Evolutionary conservation across 2,888 invertebrate species (phyloP), one percentile per base, ranked within the genome.

Genomic region (Prostheceraeus crozeri): DNA sequence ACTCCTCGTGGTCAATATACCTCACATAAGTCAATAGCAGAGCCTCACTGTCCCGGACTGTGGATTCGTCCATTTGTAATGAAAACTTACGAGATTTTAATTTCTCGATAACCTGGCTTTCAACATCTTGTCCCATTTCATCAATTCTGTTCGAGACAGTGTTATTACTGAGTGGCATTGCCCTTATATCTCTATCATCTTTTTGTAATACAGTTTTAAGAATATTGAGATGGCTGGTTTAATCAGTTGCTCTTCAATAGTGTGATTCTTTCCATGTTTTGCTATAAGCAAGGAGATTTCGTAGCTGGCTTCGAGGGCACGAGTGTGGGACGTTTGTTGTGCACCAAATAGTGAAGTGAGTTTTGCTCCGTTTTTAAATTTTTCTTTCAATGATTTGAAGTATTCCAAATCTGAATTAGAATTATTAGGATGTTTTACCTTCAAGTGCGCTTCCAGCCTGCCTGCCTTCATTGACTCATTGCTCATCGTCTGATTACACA

Each of bases 31-130:
- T 19, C 19, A 36, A 16, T 19, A 36, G 11, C 19, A 36, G 14
- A 11, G 3, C 14, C 36, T 36, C 36, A 25, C 11, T 36, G 35
- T 51, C 51, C 35, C 35, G 35, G 16, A 55, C 35, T 33, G 48
- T 56, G 27, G 55, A 62, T 52, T 62, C 55, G 40, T 60, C 51
- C 51, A 62, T 51, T 46, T 62, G 62, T n/a, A 53, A 3, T 55
- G 51, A 60, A 16, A 60, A 56, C 23, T 59, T 46, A 48, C 46
- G 36, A 52, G 55, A 55, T 57, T 54, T 31, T n/a, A 55, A 31
- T 35, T 60, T 56, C 52, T 54, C 59, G 27, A 62, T 16, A 46
- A 61, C 33, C 55, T 61, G 21, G 33, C 33, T 46, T 62, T 35
- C 59, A 35, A 51, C 54, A 35, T 62, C 55, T 54, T 62, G 28